Evolutionary conservation across 1,140 invertebrate species (phyloP).

Genomic region (Drosophila willistoni): DNA sequence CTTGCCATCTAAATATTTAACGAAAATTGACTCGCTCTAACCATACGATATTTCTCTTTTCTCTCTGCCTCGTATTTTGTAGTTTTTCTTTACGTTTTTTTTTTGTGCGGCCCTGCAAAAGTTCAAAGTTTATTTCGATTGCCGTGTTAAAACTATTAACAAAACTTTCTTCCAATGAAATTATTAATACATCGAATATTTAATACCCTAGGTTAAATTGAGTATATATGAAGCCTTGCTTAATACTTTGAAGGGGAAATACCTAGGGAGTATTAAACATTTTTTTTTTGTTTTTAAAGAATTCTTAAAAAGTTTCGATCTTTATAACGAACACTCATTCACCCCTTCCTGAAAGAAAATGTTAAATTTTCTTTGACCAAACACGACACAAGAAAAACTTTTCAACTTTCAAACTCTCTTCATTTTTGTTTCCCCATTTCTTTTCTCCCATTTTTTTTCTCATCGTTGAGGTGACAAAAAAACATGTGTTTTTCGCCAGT

Average conservation of each 20-base stretch:
- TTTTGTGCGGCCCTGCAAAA: slow-evolving; percentile 16
- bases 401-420: slow-evolving; percentile 1
- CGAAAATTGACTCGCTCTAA: not conserved
- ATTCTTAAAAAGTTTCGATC: not conserved
- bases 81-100: not conserved
- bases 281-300: no score
- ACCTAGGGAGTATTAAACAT: no score
- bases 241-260: no score
- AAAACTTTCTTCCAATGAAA: not conserved
- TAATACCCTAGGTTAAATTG: not conserved
- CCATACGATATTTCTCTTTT: not conserved
- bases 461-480: slow-evolving; percentile 9
- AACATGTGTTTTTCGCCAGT: slow-evolving; percentile 27
- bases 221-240: no score
- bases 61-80: not conserved
- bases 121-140: slow-evolving; percentile 38
- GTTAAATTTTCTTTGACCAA: slow-evolving; percentile 16
- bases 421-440: slow-evolving; percentile 5
- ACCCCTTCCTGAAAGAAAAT: slow-evolving; percentile 21
- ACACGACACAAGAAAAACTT: slow-evolving; percentile 18
- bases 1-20: slow-evolving; percentile 11
- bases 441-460: not conserved
- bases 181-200: not conserved
- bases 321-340: not conserved
- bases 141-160: slow-evolving; percentile 13